Base-by-base conservation (phyloP, 30 jellyfish, hydroid and myxozoan genomes). In the Pseudorhiza aurosa region DNA sequence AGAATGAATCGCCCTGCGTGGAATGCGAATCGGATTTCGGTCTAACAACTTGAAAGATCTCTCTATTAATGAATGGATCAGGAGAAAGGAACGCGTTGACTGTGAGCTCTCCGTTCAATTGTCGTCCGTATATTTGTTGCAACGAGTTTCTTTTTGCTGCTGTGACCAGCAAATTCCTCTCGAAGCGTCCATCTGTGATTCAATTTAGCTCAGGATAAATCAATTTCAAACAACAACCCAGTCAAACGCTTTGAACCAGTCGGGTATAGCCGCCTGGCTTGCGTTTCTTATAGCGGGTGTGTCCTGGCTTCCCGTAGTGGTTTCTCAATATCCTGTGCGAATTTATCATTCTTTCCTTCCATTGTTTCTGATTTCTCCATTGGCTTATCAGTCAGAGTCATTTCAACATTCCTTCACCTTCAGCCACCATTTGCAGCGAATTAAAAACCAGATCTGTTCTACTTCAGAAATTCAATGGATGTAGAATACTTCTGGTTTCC, bases 271-370 rank as follows among this genome's bases (percentile, higher is more conserved):
- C 24, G 33, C 4, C 67, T 53, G 2, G 3, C 67, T 15, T 36
- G 35, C 24, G 67, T 53, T 21, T 53, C 67, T 7, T 53, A 10
- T 33, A 14, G 37, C 5, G 4, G 5, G 4, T 19, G 67, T 9
- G 19, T 53, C 67, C 36, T 53, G 19, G 37, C 24, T 53, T 53
- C 67, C 67, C 67, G 24, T 35, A 11, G 77, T 40, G 77, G 77
- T 64, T 64, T 26, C 50, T 30, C 40, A 32, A 42, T 64, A 30
- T 64, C 77, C 77, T 64, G 58, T 19, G 31, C 58, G 24, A 31
- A 33, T 6, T 30, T 30, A 14, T 64, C 58, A 17, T 35, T 4
- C 27, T 64, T 33, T 30, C 18, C 74, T 25, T 4, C n/a, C 56
- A 6, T 36, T 64, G 77, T 64, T 35, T 33, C 7, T 25, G 57